Evolutionary conservation across 2,888 invertebrate genomes (phyloP), one percentile per base, ranked within the genome.

Genomic region (Sericinus montela): DNA sequence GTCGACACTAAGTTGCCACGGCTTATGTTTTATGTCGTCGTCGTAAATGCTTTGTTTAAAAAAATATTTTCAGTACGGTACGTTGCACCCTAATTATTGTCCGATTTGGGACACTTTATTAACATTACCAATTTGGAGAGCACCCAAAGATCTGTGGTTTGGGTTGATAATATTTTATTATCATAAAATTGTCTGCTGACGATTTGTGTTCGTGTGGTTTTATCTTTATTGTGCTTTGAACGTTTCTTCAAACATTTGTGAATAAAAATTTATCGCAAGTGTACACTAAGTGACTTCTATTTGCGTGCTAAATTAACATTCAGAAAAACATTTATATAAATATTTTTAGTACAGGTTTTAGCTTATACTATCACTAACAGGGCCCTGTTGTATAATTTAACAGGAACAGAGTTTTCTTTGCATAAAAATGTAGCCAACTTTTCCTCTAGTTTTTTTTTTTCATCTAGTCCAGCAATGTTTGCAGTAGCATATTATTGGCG

Each of bases 91-190:
- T 40, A 13, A 30, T 38, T 38, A 39, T 46, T 46, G 40, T 46
- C 46, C 46, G 38, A 46, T 34, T 46, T 40, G 34, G 40, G n/a
- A 25, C 14, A 34, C 23, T 46, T 39, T 46, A 46, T 46, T 46
- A 40, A 23, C 15, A 32, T 6, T 30, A 40, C 39, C 38, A 14
- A 45, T 46, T 46, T 46, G 46, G 39, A 46, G 39, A 16, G 28
- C 28, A 40, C 45, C 39, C 39, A 40, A 46, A 32, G 6, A 11
- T 7, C n/a, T 46, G 32, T 16, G 28, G 32, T 39, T 46, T 15
- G 23, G 34, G 15, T n/a, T 46, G 38, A 35, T 43, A 43, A 39
- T 45, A 45, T 45, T 32, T 45, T 39, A 45, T 29, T 19, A 11
- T 13, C n/a, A 34, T 34, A 25, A 15, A 11, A 35, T 13, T 29